phyloP scores from a whole-genome alignment of 2,797 vertebrate species.

The Danio tinwini region DNA sequence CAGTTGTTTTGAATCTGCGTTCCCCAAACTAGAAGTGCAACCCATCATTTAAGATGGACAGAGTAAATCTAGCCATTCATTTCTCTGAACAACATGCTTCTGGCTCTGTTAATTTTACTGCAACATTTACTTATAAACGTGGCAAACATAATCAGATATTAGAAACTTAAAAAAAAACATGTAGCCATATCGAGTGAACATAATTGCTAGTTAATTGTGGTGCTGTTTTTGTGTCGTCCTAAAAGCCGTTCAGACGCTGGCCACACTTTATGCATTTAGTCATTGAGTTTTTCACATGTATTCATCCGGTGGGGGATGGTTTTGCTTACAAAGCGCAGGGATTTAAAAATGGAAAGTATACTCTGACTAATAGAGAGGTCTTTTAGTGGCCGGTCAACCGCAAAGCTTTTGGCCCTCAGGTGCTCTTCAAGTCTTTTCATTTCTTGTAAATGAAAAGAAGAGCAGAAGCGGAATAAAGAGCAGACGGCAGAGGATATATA shows the following conservation, averaged over 20 bases:
- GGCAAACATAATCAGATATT: not conserved
- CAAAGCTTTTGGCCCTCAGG: conserved; percentile 71
- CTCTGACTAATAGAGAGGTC: conserved; percentile 68
- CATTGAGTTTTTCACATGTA: conserved; percentile 53
- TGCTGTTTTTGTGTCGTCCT: not conserved
- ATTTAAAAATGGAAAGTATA: conserved; percentile 66
- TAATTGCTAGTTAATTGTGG: conserved; percentile 24
- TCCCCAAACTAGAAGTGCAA: too few species aligned
- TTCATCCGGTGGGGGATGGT: conserved; percentile 68
- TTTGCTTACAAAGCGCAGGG: conserved; percentile 61
- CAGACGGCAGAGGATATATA: conserved; percentile 55
- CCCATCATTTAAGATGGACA: too few species aligned
- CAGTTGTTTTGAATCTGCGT: too few species aligned
- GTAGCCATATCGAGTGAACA: conserved; percentile 40
- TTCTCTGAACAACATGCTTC: not conserved
- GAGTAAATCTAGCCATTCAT: not conserved
- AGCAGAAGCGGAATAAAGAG: conserved; percentile 67
- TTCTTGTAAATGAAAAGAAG: conserved; percentile 69
- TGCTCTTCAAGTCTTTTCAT: conserved; percentile 76
- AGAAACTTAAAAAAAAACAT: conserved; percentile 36
- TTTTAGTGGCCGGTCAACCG: conserved; percentile 73
- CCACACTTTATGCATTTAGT: conserved; percentile 43
- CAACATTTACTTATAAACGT: not conserved
- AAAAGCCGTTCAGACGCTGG: conserved; percentile 16
- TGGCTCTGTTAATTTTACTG: conserved; percentile 1